phyloP scores from a whole-genome alignment of 2,888 invertebrate genomes.

The Agrotis exclamationis region DNA sequence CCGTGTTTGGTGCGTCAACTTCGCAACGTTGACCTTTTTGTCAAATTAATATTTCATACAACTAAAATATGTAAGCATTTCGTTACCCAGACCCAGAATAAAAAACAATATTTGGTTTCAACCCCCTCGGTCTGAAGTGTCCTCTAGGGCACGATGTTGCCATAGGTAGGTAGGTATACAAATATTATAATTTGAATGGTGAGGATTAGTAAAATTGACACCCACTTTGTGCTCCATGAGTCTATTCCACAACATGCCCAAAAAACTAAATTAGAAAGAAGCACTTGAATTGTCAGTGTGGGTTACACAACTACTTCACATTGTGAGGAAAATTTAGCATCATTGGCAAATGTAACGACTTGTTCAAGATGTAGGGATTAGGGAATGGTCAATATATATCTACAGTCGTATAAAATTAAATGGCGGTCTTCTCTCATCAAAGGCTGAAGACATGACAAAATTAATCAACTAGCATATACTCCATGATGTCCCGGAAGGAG shows the following conservation, averaged over 20 bases:
- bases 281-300: neutral
- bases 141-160: constrained; percentile 15
- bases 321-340: neutral
- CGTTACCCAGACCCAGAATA: neutral
- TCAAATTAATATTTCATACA: constrained; percentile 19
- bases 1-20: constrained; percentile 9
- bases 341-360: neutral
- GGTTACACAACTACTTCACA: neutral
- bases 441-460: constrained; percentile 4
- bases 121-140: neutral
- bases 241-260: neutral
- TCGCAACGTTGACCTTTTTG: constrained; percentile 6
- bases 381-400: too few relatives aligned
- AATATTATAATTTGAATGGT: neutral
- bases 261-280: neutral
- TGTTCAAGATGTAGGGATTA: neutral
- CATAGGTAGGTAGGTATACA: neutral
- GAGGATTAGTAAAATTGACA: neutral
- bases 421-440: constrained; percentile 10
- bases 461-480: constrained; percentile 30
- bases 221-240: too few relatives aligned
- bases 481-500: constrained; percentile 34
- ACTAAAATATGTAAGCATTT: constrained; percentile 21
- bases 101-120: neutral
- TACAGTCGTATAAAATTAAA: neutral